A percentile compares a stretch with the other conserved stretches of the same genome.
These are phyloP conservation scores for Euzetes globulus DNA, from an alignment of 2,888 invertebrate species.

Conservation along the genomic window DNA sequence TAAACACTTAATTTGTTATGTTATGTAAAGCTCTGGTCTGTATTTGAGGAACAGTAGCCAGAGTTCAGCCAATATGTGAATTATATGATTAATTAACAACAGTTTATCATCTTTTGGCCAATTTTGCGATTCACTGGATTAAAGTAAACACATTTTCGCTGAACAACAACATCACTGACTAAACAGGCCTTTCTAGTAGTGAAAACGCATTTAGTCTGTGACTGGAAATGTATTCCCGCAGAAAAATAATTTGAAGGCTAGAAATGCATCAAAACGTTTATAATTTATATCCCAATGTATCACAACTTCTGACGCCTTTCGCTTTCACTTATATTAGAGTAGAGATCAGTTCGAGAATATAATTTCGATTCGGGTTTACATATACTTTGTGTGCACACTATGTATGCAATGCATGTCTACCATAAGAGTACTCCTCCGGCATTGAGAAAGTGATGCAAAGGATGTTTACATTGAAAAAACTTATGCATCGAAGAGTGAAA, in stretches of 20 bases:
- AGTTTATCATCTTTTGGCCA: slow-evolving; percentile 7
- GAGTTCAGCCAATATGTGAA: background rate
- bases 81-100: slow-evolving; percentile 18
- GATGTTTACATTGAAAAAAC: slow-evolving; percentile 15
- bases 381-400: background rate
- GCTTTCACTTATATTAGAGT: too few relatives aligned
- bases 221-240: background rate
- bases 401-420: slow-evolving; percentile 12
- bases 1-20: background rate
- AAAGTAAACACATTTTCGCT: background rate
- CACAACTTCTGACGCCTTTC: background rate
- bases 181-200: background rate
- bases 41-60: background rate
- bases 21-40: background rate
- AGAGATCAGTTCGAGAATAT: background rate
- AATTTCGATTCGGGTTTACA: background rate
- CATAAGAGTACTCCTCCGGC: background rate
- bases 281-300: slow-evolving; percentile 15
- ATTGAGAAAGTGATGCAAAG: background rate
- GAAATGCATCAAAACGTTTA: background rate
- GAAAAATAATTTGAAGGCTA: too few relatives aligned
- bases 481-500: background rate
- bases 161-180: too few relatives aligned
- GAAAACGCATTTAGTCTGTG: background rate
- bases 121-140: slow-evolving; percentile 11